These are phyloP conservation scores for Drosophila bunnanda DNA, from an alignment of 2,888 invertebrate genomes.

Conservation along the genomic window DNA sequence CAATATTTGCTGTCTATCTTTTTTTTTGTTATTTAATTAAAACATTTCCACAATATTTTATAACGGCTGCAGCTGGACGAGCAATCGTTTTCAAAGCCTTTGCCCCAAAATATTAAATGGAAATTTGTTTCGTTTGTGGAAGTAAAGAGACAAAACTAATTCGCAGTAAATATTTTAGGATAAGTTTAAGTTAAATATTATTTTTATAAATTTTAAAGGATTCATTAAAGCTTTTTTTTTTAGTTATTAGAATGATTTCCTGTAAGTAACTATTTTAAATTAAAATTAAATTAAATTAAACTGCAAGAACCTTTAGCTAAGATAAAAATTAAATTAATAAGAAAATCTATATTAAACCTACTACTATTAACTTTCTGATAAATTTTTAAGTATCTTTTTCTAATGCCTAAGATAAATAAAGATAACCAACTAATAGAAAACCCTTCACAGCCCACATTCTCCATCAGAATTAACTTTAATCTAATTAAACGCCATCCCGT, in stretches of 20 bases:
- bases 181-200: constrained; percentile 29
- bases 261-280: too few species aligned
- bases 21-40: constrained; percentile 67
- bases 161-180: constrained; percentile 72
- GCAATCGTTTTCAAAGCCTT: background rate
- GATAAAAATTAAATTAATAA: background rate
- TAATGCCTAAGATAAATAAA: background rate
- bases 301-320: background rate
- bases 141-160: constrained; percentile 53
- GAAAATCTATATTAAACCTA: background rate
- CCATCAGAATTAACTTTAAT: constrained; percentile 16
- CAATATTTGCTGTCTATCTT: constrained; percentile 76
- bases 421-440: constrained; percentile 8
- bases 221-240: background rate
- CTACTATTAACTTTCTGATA: background rate
- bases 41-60: constrained; percentile 79
- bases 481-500: constrained; percentile 18
- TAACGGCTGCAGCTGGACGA: constrained; percentile 8
- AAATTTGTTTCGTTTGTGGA: constrained; percentile 53
- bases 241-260: too few species aligned
- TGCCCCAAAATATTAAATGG: constrained; percentile 54
- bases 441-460: constrained; percentile 17
- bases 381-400: background rate
- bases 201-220: constrained; percentile 15
- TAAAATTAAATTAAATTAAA: too few species aligned